phyloP scores from a whole-genome alignment of 2,888 invertebrate species.

The Drosophila atroscutellata region DNA sequence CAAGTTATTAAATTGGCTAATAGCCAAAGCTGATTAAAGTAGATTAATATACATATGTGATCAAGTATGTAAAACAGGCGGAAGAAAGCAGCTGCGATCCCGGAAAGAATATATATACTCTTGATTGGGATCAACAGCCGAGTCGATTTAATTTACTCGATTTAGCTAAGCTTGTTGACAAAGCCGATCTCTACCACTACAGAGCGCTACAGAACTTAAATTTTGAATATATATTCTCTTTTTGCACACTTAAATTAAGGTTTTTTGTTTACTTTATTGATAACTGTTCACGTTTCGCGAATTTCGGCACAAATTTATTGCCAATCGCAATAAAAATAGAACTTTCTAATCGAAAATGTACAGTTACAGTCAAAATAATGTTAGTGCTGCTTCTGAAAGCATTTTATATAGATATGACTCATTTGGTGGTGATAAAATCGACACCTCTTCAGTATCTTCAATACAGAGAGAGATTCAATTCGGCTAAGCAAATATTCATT shows the following conservation, averaged over 20 bases:
- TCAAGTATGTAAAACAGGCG: background rate
- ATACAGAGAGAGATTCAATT: background rate
- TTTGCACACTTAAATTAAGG: background rate
- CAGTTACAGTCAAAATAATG: background rate
- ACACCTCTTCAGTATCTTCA: background rate
- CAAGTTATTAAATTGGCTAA: background rate
- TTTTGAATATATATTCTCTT: background rate
- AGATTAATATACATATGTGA: background rate
- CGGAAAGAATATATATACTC: background rate
- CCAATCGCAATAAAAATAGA: background rate
- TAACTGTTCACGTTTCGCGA: background rate
- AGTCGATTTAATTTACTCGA: background rate
- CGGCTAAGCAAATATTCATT: background rate
- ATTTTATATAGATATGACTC: too few relatives aligned
- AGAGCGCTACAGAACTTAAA: accelerated
- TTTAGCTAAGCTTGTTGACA: background rate
- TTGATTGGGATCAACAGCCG: background rate
- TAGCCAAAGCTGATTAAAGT: background rate
- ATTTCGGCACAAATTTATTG: background rate
- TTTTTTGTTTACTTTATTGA: background rate
- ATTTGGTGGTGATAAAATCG: background rate
- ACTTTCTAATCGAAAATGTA: background rate
- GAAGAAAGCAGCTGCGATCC: background rate
- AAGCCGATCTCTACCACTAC: background rate
- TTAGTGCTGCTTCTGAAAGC: too few relatives aligned